Evolutionary conservation across 1,140 invertebrate species (phyloP), one percentile per base, ranked within the genome.

Genomic region (Calosoma granatense): DNA sequence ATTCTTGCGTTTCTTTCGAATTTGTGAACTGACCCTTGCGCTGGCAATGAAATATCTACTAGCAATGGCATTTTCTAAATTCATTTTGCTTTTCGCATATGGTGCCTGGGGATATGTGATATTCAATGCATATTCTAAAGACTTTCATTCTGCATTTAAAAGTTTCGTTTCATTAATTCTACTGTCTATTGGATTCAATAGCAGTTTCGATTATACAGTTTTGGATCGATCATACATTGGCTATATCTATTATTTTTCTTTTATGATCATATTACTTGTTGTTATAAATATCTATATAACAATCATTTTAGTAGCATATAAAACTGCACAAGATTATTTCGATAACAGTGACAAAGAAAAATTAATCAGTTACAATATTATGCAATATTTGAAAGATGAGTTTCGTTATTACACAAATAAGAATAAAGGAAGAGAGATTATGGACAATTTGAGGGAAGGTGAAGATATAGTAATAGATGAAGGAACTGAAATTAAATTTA

Each of bases 91-190:
- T 9, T 47, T 12, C 17, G 17, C 15, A 4, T 47, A 47, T 17
- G 17, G 6, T 47, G 4, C 15, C 15, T 9, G 3, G 4, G 41
- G 41, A 11, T 47, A 11, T 47, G 3, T 47, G 4, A 6, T 47
- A 11, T 47, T 47, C 17, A 17, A 17, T 12, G 6, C 41, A 47
- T 47, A 47, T 17, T 11, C 41, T 4, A 17, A 9, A 17, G 41
- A 47, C 17, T 47, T 47, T 47, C 9, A 17, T 12, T 12, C 9
- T 4, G 17, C 17, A 4, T 12, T 17, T 12, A 11, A 6, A 6
- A 47, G 41, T 47, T 47, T 47, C 17, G 41, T 47, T 11, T 47
- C 41, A 12, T 47, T 47, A 47, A 47, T 47, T 47, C 41, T 47
- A 47, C 6, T 47, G 4, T 47, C 41, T 4, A 12, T 47, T 47